Conservation (phyloP, 1,140 invertebrate genomes). For the Orius insidiosus region DNA sequence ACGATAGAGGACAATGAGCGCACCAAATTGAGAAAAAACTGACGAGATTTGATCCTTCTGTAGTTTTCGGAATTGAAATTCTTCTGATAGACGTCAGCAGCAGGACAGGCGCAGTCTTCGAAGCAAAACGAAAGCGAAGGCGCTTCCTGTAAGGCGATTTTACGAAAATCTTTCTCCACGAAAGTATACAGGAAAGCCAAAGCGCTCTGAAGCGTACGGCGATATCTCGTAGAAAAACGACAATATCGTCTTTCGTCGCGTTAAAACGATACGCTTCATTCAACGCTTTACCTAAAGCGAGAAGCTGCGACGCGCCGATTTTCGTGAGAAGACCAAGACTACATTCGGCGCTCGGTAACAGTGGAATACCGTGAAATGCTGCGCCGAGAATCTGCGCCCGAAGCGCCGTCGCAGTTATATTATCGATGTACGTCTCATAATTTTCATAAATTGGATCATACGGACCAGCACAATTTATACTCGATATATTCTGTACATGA, state of each 20-base stretch:
- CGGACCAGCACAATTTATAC: slow-evolving; percentile 50
- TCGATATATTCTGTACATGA: slow-evolving; percentile 53
- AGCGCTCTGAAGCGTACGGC: slow-evolving; percentile 76
- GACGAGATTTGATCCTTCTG: slow-evolving; percentile 40
- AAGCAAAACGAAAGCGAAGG: slow-evolving; percentile 74
- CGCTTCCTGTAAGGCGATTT: slow-evolving; percentile 42
- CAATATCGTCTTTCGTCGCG: slow-evolving; percentile 45
- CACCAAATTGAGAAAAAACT: slow-evolving; percentile 46
- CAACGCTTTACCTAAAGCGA: slow-evolving; percentile 55
- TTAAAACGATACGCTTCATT: slow-evolving; percentile 49
- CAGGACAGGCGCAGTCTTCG: slow-evolving; percentile 59
- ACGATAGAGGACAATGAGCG: slow-evolving; percentile 35
- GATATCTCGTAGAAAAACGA: slow-evolving; percentile 63
- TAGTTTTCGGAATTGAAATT: slow-evolving; percentile 29
- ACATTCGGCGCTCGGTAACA: slow-evolving; percentile 25
- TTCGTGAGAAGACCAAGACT: slow-evolving; percentile 40
- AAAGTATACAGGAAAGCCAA: slow-evolving; percentile 62
- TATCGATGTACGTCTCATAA: slow-evolving; percentile 35
- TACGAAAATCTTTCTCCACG: slow-evolving; percentile 36
- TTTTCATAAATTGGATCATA: slow-evolving; percentile 11
- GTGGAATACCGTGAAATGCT: slow-evolving; percentile 67
- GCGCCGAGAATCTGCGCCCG: slow-evolving; percentile 51
- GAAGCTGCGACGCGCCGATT: slow-evolving; percentile 48
- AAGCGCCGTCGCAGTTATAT: slow-evolving; percentile 39
- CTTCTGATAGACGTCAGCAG: slow-evolving; percentile 44